Percentiles rank a stretch among this genome's conserved stretches.
These are phyloP conservation scores for Cheirogaleus medius DNA, from an alignment of 2,113 vertebrate genomes.

Conservation along the genomic window DNA sequence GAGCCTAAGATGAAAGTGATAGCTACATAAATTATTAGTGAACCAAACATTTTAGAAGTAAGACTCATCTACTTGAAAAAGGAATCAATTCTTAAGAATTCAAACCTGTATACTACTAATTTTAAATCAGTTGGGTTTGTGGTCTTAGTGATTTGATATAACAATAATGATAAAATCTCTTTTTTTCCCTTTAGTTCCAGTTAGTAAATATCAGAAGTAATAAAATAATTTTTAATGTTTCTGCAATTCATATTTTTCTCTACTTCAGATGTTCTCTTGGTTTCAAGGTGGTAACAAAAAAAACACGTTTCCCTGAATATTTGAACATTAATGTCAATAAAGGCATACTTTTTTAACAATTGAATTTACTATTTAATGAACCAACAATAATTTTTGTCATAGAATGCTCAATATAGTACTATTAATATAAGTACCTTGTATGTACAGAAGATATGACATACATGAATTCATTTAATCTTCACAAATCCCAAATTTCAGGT, in stretches of 20 bases:
- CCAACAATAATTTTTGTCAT: neutral
- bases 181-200: neutral
- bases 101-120: neutral
- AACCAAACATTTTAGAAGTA: neutral
- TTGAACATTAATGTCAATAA: neutral
- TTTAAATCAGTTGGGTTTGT: neutral
- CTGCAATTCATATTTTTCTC: neutral
- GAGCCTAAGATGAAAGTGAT: too few relatives aligned
- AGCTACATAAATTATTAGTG: neutral
- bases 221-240: neutral
- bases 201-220: neutral
- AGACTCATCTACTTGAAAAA: neutral
- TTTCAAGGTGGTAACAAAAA: neutral
- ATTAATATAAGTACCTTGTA: neutral
- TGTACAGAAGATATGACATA: neutral
- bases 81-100: neutral
- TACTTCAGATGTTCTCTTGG: neutral
- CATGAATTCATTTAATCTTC: neutral
- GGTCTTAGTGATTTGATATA: neutral
- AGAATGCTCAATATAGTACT: neutral
- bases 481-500: neutral
- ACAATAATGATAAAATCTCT: neutral
- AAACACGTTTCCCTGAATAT: neutral
- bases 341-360: neutral
- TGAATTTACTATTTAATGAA: neutral